Evolutionary conservation across 2,888 invertebrate genomes (phyloP).

Genomic region (Cephus sareptanus): DNA sequence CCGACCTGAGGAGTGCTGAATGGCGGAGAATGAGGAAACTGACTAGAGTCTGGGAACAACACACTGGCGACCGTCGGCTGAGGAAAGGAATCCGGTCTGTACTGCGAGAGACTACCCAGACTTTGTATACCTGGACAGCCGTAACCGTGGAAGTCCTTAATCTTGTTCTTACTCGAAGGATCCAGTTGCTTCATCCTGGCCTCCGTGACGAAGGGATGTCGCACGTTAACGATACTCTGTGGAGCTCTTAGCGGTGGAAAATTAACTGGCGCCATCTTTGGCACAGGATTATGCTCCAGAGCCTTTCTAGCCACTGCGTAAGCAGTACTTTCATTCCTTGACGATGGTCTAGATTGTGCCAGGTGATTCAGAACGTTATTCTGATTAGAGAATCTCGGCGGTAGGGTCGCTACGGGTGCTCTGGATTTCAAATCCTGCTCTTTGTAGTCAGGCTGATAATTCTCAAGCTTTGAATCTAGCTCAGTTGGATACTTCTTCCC

Average conservation of each 20-base stretch:
- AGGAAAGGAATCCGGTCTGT: constrained; percentile 49
- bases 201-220: constrained; percentile 51
- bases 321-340: constrained; percentile 35
- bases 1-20: constrained; percentile 44
- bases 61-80: constrained; percentile 45
- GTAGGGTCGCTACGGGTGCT: constrained; percentile 25
- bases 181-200: constrained; percentile 43
- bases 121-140: constrained; percentile 42
- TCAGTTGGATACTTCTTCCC: constrained; percentile 40
- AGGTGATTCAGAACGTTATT: constrained; percentile 24
- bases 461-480: constrained; percentile 38
- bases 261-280: constrained; percentile 46
- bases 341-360: constrained; percentile 30
- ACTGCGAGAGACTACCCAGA: constrained; percentile 46
- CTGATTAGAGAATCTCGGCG: constrained; percentile 37
- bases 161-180: constrained; percentile 16
- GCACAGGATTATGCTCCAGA: constrained; percentile 37
- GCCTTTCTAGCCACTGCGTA: constrained; percentile 38
- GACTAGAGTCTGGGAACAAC: constrained; percentile 44
- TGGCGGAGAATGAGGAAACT: constrained; percentile 50
- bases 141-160: constrained; percentile 43
- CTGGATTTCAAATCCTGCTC: constrained; percentile 40
- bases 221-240: constrained; percentile 53
- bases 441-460: constrained; percentile 39
- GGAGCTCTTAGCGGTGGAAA: constrained; percentile 52